phyloP scores from a whole-genome alignment of 2,113 vertebrate species.

The Caracal caracal region DNA sequence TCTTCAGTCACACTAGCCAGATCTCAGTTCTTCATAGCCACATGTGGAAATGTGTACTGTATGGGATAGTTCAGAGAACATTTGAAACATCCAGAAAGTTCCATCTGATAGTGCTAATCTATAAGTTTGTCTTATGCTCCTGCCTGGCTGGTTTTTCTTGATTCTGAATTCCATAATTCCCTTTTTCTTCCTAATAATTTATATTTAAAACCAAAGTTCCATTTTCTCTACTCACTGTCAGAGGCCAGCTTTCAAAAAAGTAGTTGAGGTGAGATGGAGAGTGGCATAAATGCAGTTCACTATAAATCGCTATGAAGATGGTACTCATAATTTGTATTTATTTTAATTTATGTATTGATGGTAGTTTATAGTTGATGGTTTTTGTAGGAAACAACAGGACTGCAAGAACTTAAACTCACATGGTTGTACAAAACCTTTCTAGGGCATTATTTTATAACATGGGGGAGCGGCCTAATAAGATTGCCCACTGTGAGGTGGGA shows the following conservation, averaged over 20 bases:
- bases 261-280: background rate
- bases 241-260: background rate
- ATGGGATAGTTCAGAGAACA: background rate
- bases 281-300: background rate
- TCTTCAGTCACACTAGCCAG: background rate
- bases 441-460: background rate
- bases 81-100: background rate
- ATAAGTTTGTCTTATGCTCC: background rate
- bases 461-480: background rate
- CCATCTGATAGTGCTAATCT: background rate
- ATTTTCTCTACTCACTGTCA: background rate
- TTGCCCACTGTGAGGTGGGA: background rate
- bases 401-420: background rate
- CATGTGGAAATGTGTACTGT: fast-evolving
- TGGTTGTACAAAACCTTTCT: background rate
- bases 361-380: background rate
- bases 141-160: background rate
- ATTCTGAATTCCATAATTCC: background rate
- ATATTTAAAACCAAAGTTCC: background rate
- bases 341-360: background rate
- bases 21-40: background rate
- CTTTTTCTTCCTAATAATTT: background rate
- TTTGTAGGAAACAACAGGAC: background rate
- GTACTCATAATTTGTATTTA: background rate
- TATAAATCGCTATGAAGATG: background rate